A percentile compares a stretch with the other conserved stretches of the same genome.
These are phyloP conservation scores for Amniataba percoides DNA, from an alignment of 2,797 vertebrate genomes.

Conservation along the genomic window DNA sequence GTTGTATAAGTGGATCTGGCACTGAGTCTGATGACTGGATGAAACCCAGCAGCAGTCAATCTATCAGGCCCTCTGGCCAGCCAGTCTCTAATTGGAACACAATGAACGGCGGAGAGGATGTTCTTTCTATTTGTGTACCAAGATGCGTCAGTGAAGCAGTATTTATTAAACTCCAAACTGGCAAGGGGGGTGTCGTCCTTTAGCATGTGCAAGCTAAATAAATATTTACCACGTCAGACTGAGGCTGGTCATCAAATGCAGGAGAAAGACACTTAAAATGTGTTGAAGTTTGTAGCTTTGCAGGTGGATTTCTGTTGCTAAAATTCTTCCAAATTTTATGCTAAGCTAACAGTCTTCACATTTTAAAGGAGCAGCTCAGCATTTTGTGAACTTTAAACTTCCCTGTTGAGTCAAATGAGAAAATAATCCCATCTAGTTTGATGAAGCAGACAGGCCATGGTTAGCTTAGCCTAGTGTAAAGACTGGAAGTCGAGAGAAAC, in stretches of 20 bases:
- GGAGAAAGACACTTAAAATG: background rate
- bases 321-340: no score
- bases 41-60: constrained; percentile 63
- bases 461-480: background rate
- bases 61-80: constrained; percentile 50
- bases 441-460: background rate
- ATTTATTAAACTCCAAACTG: constrained; percentile 29
- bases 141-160: constrained; percentile 35
- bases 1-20: constrained; percentile 72
- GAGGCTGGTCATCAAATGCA: background rate
- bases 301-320: no score
- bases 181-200: constrained; percentile 17
- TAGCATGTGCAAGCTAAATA: background rate
- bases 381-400: no score
- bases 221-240: background rate
- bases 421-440: no score
- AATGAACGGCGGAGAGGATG: constrained; percentile 62
- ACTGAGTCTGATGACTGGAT: constrained; percentile 58
- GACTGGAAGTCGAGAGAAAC: background rate
- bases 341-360: no score
- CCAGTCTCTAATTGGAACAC: constrained; percentile 56
- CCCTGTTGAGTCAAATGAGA: no score
- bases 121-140: constrained; percentile 70
- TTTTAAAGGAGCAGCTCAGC: no score
- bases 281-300: background rate